Percentiles rank a stretch among this genome's conserved stretches.
Evolutionary conservation across 1,140 invertebrate genomes (phyloP).

Genomic region (Caerostris darwini): DNA sequence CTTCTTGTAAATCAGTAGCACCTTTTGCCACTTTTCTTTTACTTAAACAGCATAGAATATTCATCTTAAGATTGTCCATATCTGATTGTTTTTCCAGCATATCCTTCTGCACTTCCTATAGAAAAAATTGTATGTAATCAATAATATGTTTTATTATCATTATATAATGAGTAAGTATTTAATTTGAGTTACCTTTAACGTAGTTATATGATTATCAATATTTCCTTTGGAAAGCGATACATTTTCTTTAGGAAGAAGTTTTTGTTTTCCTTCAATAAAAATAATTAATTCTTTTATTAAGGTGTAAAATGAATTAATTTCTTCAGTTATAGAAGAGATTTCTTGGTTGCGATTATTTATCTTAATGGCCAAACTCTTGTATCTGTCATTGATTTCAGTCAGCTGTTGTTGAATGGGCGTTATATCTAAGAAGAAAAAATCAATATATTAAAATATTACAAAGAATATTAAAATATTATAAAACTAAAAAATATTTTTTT

Average conservation of each 20-base stretch:
- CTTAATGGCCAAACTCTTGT: conserved; percentile 92
- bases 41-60: conserved; percentile 91
- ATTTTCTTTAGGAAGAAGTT: conserved; percentile 88
- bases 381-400: conserved; percentile 95
- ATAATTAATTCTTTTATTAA: conserved; percentile 88
- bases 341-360: conserved; percentile 94
- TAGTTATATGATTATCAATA: conserved; percentile 92
- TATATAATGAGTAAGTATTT: not conserved
- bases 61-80: conserved; percentile 92
- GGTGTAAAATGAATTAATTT: conserved; percentile 91
- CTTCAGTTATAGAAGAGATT: conserved; percentile 90
- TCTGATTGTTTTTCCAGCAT: conserved; percentile 96
- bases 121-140: not conserved
- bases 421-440: conserved; percentile 85
- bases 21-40: conserved; percentile 91
- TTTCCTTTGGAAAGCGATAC: conserved; percentile 91
- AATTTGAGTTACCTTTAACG: conserved; percentile 85
- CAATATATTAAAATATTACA: too few species aligned
- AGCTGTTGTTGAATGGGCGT: conserved; percentile 95
- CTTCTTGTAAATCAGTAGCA: conserved; percentile 89
- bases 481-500: too few species aligned
- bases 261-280: conserved; percentile 92
- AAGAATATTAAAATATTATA: too few species aligned
- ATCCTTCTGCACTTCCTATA: conserved; percentile 88
- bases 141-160: too few species aligned